phyloP scores from a whole-genome alignment of 2,113 vertebrate genomes.

The Aepyceros melampus region DNA sequence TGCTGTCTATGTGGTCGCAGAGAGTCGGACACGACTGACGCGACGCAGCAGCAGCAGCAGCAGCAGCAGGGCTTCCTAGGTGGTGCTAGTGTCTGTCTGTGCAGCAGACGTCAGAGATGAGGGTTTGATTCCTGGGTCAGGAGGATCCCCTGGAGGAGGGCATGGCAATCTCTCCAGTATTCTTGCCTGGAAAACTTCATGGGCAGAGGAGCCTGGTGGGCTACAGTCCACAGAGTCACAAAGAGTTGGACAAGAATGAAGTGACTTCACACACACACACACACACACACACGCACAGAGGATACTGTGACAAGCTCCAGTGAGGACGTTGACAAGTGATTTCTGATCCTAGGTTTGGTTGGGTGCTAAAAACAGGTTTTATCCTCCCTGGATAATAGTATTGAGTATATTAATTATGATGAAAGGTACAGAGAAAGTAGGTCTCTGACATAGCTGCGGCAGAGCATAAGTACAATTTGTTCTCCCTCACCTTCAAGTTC shows the following conservation, averaged over 20 bases:
- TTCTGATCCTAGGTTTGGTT: not conserved
- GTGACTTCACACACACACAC: not conserved
- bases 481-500: not conserved
- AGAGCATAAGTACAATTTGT: not conserved
- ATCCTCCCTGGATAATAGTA: not conserved
- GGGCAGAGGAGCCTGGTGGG: not conserved
- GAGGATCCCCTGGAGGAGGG: not conserved
- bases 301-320: not conserved
- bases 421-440: not conserved
- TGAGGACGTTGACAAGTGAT: not conserved
- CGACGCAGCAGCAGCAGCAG: too few relatives aligned
- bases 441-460: not conserved
- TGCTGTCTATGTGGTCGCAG: too few relatives aligned
- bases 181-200: not conserved
- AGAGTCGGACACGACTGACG: too few relatives aligned
- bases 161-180: not conserved
- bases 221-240: not conserved
- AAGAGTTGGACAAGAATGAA: not conserved
- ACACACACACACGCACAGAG: not conserved
- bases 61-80: not conserved
- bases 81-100: not conserved
- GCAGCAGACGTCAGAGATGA: not conserved
- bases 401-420: not conserved
- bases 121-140: not conserved
- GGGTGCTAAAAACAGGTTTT: not conserved